Percentiles rank a stretch among this genome's conserved stretches.
These are phyloP conservation scores for Crypturellus undulatus DNA, from an alignment of 2,113 vertebrate genomes.

Conservation along the genomic window DNA sequence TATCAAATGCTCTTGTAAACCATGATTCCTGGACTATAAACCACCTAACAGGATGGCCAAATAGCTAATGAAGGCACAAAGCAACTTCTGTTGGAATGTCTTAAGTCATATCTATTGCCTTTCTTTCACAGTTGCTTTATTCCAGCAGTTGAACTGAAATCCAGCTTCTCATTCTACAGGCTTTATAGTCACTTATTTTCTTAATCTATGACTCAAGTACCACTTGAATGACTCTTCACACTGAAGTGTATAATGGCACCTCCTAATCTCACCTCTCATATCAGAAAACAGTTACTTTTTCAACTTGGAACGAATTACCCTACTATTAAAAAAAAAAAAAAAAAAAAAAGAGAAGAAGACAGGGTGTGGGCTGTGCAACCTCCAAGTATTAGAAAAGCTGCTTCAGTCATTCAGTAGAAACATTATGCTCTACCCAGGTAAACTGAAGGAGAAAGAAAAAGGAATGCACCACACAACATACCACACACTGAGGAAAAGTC, in stretches of 20 bases:
- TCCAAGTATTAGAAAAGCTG: neutral
- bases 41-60: neutral
- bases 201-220: neutral
- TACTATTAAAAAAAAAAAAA: neutral
- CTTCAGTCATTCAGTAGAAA: neutral
- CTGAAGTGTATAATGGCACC: neutral
- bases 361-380: neutral
- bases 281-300: fast-evolving
- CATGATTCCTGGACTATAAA: neutral
- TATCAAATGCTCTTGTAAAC: neutral
- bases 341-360: too few species aligned
- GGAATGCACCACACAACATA: too few species aligned
- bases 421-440: fast-evolving
- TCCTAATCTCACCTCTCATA: neutral
- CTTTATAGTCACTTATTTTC: neutral
- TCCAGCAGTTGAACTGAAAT: neutral
- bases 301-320: neutral
- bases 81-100: neutral
- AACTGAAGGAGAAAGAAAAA: neutral
- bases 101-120: neutral
- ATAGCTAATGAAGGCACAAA: neutral
- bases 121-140: neutral
- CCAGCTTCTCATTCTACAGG: neutral
- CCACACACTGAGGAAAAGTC: too few species aligned
- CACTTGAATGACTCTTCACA: neutral